Conservation (phyloP, 1,140 invertebrate genomes). For the Drosophila orena region DNA sequence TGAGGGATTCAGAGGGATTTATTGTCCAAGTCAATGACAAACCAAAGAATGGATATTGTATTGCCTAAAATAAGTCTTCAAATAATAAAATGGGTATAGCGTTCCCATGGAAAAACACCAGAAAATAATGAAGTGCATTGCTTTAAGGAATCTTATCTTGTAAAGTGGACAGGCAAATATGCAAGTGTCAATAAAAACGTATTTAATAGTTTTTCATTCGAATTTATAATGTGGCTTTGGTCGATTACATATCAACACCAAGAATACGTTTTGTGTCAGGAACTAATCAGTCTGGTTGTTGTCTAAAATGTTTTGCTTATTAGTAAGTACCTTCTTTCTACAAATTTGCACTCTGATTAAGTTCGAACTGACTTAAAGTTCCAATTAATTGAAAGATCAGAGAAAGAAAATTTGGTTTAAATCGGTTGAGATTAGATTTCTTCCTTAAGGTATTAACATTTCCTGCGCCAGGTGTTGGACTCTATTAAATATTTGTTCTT, state of each 20-base stretch:
- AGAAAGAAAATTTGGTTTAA: neutral
- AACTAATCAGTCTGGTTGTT: conserved; percentile 14
- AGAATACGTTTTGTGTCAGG: conserved; percentile 4
- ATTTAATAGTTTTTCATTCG: conserved; percentile 3
- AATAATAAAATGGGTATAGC: neutral
- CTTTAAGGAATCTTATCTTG: conserved; percentile 6
- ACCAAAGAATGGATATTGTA: neutral
- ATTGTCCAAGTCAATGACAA: neutral
- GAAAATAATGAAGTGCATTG: conserved; percentile 9
- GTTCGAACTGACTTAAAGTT: neutral
- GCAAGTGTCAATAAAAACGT: neutral
- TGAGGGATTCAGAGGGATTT: neutral
- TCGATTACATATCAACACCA: conserved; percentile 22
- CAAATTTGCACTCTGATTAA: conserved; percentile 13
- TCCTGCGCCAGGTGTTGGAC: neutral
- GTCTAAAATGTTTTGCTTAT: conserved; percentile 6
- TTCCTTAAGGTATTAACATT: no score
- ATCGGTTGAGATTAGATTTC: conserved; percentile 10
- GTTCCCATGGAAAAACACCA: neutral
- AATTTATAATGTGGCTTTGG: conserved; percentile 15
- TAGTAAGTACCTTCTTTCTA: neutral
- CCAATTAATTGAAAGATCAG: neutral
- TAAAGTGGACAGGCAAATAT: neutral
- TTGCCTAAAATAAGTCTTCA: neutral
- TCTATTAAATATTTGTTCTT: no score